phyloP scores from a whole-genome alignment of 2,888 invertebrate species.

The Heliconius charithonia region DNA sequence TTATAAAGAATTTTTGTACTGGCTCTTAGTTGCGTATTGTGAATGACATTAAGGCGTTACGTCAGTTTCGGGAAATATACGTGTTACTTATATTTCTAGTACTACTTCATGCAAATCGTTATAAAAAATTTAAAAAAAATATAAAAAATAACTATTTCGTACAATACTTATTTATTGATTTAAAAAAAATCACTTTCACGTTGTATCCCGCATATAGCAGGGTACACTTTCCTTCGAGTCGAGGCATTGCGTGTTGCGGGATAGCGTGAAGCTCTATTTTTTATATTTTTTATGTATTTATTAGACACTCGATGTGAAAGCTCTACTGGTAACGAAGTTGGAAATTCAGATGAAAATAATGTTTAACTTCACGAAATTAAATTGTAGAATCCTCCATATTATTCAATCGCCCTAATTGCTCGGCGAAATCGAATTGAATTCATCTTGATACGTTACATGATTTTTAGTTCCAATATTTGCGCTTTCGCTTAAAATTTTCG shows the following conservation, averaged over 20 bases:
- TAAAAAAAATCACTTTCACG: too few relatives aligned
- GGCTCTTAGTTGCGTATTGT: neutral
- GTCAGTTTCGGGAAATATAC: neutral
- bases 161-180: too few relatives aligned
- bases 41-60: slow-evolving; percentile 9
- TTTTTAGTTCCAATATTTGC: neutral
- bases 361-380: neutral
- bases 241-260: too few relatives aligned
- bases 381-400: slow-evolving; percentile 4
- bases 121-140: neutral
- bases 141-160: too few relatives aligned
- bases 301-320: neutral
- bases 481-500: neutral
- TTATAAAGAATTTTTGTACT: slow-evolving; percentile 5
- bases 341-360: slow-evolving; percentile 3
- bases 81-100: slow-evolving; percentile 12
- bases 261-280: neutral
- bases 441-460: slow-evolving; percentile 5
- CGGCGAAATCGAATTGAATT: slow-evolving; percentile 1
- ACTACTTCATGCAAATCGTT: neutral
- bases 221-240: too few relatives aligned
- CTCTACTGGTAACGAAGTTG: neutral
- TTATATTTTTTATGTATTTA: neutral
- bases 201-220: too few relatives aligned
- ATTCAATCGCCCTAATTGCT: slow-evolving; percentile 14